phyloP scores from a whole-genome alignment of 2,113 vertebrate species.

The Ceyx margarethae region DNA sequence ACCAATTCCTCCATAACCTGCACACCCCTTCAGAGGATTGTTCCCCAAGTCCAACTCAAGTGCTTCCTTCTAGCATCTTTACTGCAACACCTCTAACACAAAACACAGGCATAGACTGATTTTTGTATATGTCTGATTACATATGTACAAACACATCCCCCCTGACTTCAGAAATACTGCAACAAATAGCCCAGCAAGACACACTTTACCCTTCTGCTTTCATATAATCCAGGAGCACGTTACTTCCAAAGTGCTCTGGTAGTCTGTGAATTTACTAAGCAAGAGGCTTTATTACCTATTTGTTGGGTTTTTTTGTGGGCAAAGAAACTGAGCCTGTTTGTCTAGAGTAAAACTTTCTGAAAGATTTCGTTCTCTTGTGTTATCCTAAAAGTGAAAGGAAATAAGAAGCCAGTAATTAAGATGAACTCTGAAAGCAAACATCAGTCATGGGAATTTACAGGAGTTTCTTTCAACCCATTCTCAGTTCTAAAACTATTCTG shows the following conservation, averaged over 20 bases:
- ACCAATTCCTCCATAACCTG: neutral
- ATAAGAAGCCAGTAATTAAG: neutral
- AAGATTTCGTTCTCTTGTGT: neutral
- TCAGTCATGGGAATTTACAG: neutral
- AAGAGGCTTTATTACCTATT: neutral
- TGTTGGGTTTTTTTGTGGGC: neutral
- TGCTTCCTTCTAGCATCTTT: neutral
- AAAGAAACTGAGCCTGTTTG: neutral
- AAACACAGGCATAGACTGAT: too few species aligned
- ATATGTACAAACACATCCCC: rapidly evolving
- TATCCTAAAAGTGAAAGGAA: neutral
- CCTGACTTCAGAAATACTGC: neutral
- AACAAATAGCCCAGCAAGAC: neutral
- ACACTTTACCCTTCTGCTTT: neutral
- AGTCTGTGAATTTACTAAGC: neutral
- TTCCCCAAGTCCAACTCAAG: neutral
- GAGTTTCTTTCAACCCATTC: neutral
- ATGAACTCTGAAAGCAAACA: neutral
- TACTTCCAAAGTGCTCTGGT: neutral
- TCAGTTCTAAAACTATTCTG: neutral
- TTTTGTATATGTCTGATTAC: rapidly evolving
- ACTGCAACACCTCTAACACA: neutral
- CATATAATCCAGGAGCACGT: neutral
- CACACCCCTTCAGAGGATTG: neutral
- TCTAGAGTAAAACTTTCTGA: neutral